Conservation (phyloP, 1,140 invertebrate genomes). For the Oncopodura yosiiana region DNA sequence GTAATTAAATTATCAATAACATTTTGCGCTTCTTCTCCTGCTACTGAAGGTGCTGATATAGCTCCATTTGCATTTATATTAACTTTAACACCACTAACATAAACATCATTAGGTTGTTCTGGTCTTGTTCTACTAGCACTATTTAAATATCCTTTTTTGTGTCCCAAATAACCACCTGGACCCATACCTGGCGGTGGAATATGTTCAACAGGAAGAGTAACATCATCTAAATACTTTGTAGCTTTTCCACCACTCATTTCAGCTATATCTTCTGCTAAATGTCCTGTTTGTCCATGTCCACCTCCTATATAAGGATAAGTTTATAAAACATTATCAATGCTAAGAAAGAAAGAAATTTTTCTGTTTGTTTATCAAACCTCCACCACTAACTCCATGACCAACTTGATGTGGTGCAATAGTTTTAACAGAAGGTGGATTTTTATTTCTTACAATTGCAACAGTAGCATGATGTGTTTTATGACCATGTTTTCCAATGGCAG, state of each 20-base stretch:
- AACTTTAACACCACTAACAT: too few relatives aligned
- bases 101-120: too few relatives aligned
- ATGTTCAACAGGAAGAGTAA: conserved; percentile 11
- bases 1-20: not conserved
- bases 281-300: conserved; percentile 27
- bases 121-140: not conserved
- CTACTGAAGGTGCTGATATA: conserved; percentile 9
- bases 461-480: conserved; percentile 25
- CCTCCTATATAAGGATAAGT: too few relatives aligned
- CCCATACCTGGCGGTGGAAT: not conserved
- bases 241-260: conserved; percentile 24
- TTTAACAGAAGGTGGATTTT: conserved; percentile 3
- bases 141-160: not conserved
- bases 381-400: too few relatives aligned
- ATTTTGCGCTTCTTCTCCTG: conserved; percentile 9
- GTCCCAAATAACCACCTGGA: not conserved
- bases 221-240: conserved; percentile 17
- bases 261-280: conserved; percentile 28
- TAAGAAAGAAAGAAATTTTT: too few relatives aligned
- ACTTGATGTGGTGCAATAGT: not conserved
- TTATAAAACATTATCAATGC: too few relatives aligned
- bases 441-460: conserved; percentile 26
- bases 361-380: too few relatives aligned
- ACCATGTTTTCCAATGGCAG: not conserved
- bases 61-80: too few relatives aligned